Conservation (phyloP, 64 coral and sea anemone genomes). For the Pocillopora damicornis region DNA sequence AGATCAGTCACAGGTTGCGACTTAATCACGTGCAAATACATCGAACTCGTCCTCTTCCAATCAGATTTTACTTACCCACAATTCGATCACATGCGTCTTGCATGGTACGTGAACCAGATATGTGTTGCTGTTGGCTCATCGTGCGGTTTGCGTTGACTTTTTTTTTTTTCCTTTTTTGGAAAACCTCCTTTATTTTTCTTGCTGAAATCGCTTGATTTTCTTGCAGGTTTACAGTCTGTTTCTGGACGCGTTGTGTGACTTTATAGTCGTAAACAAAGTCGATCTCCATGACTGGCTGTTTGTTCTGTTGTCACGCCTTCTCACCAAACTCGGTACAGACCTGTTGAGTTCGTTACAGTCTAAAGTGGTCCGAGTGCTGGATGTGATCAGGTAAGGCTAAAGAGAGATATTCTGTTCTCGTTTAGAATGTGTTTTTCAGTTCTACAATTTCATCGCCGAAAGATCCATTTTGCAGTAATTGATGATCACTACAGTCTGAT, state of each 20-base stretch:
- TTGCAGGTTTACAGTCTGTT: conserved; percentile 85
- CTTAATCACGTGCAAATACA: too few relatives aligned
- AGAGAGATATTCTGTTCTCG: background rate
- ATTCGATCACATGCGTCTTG: too few relatives aligned
- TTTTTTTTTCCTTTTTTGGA: too few relatives aligned
- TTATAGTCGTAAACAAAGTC: conserved; percentile 92
- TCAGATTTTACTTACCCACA: too few relatives aligned
- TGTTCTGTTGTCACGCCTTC: conserved; percentile 86
- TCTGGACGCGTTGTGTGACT: conserved; percentile 87
- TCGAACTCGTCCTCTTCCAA: too few relatives aligned
- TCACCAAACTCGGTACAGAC: conserved; percentile 90
- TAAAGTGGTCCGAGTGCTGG: conserved; percentile 86
- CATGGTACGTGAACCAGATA: too few relatives aligned
- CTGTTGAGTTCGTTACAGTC: conserved; percentile 86
- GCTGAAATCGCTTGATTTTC: background rate
- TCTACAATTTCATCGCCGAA: too few relatives aligned
- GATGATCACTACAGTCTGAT: too few relatives aligned
- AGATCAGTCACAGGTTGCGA: too few relatives aligned
- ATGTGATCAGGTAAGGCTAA: conserved; percentile 71
- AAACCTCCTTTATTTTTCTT: background rate
- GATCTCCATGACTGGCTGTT: conserved; percentile 93
- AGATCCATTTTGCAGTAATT: too few relatives aligned
- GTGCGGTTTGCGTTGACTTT: too few relatives aligned
- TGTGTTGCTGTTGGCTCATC: too few relatives aligned
- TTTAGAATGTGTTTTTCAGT: background rate